phyloP scores from a whole-genome alignment of 1,140 invertebrate genomes.

The Trichonephila clavipes region DNA sequence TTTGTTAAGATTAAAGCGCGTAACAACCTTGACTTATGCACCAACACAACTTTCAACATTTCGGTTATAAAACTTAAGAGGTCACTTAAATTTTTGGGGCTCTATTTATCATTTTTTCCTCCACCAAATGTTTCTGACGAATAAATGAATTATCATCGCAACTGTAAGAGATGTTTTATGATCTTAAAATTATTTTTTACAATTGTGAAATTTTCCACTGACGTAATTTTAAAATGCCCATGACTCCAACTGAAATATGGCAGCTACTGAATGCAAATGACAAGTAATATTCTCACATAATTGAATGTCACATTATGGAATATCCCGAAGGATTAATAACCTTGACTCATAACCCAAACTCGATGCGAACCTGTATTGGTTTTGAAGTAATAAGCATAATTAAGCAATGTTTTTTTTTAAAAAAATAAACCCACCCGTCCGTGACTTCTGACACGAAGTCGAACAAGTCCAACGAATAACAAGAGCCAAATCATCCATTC shows the following conservation, averaged over 20 bases:
- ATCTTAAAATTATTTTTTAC: background rate
- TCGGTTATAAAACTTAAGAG: too few relatives aligned
- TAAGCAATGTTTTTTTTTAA: background rate
- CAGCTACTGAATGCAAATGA: background rate
- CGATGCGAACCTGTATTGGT: background rate
- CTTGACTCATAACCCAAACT: background rate
- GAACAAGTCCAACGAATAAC: background rate
- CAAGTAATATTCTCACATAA: background rate
- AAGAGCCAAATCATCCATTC: background rate
- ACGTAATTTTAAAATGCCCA: background rate
- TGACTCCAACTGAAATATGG: background rate
- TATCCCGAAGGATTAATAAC: background rate
- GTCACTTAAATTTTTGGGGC: too few relatives aligned
- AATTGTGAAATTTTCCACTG: background rate
- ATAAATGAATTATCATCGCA: background rate
- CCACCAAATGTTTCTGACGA: background rate
- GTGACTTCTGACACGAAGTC: background rate
- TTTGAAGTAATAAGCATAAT: conserved; percentile 1
- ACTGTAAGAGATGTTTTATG: background rate
- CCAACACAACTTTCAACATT: too few relatives aligned
- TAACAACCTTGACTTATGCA: too few relatives aligned
- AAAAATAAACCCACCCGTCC: background rate
- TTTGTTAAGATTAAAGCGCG: too few relatives aligned
- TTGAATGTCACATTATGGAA: background rate
- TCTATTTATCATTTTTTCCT: too few relatives aligned